These are phyloP conservation scores for Cosmopolites sordidus DNA, from an alignment of 2,888 invertebrate genomes.

Conservation along the genomic window DNA sequence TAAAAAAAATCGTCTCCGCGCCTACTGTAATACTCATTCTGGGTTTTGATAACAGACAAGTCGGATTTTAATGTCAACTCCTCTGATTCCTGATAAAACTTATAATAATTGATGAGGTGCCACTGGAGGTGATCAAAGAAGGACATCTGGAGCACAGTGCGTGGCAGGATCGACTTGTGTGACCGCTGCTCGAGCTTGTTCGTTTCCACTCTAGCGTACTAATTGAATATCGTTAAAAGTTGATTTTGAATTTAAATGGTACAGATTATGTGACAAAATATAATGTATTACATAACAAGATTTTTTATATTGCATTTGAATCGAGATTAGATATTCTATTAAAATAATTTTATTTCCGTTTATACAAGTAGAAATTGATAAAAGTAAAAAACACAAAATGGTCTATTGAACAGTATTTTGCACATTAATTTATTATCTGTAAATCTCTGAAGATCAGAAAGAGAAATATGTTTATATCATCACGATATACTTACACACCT, in stretches of 20 bases:
- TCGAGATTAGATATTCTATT: too few relatives aligned
- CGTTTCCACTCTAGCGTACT: neutral
- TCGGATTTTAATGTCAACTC: conserved; percentile 27
- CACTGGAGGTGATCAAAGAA: conserved; percentile 20
- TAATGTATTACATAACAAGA: neutral
- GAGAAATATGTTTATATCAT: too few relatives aligned
- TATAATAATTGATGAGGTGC: conserved; percentile 24
- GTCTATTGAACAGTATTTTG: too few relatives aligned
- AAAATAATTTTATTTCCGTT: too few relatives aligned
- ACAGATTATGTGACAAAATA: neutral
- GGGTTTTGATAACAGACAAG: conserved; percentile 22
- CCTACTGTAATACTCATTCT: conserved; percentile 28
- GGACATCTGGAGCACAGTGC: conserved; percentile 19
- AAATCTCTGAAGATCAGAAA: too few relatives aligned
- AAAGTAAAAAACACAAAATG: too few relatives aligned
- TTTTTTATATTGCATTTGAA: neutral
- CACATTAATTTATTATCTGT: too few relatives aligned
- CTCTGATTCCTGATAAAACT: conserved; percentile 25
- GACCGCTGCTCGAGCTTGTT: neutral
- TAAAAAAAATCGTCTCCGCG: conserved; percentile 18
- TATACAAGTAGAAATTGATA: too few relatives aligned
- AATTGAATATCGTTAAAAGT: conserved; percentile 1
- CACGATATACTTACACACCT: too few relatives aligned
- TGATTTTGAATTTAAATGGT: neutral
- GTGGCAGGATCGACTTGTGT: neutral